phyloP scores from a whole-genome alignment of 2,888 invertebrate genomes.

The Cylindroiulus punctatus region DNA sequence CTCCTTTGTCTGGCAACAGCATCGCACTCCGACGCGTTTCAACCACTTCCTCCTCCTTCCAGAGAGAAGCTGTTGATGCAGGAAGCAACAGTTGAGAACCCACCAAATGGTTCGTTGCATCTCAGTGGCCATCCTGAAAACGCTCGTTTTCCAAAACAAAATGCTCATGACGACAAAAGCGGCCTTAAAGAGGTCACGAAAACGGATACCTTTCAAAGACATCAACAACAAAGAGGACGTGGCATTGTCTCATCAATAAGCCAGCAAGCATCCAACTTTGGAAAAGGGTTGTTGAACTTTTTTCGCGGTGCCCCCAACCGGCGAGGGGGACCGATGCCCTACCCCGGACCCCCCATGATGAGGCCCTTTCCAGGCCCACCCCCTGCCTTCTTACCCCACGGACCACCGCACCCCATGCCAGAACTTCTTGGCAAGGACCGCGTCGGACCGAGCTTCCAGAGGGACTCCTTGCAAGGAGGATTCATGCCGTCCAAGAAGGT shows the following conservation, averaged over 20 bases:
- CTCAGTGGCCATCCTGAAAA: slow-evolving; percentile 25
- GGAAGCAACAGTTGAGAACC: slow-evolving; percentile 32
- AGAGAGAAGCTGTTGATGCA: slow-evolving; percentile 24
- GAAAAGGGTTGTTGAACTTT: slow-evolving; percentile 52
- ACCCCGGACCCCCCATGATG: slow-evolving; percentile 42
- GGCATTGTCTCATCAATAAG: slow-evolving; percentile 52
- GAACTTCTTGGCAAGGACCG: slow-evolving; percentile 21
- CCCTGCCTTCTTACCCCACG: background rate
- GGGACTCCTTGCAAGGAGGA: slow-evolving; percentile 46
- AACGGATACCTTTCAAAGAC: slow-evolving; percentile 44
- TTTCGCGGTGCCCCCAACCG: slow-evolving; percentile 44
- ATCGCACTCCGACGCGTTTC: background rate
- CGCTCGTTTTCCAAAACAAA: background rate
- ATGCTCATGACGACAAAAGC: background rate
- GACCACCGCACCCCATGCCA: background rate
- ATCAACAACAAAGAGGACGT: slow-evolving; percentile 49
- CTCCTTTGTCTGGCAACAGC: slow-evolving; percentile 13
- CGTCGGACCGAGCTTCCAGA: slow-evolving; percentile 21
- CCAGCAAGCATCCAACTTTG: slow-evolving; percentile 53
- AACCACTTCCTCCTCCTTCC: slow-evolving; percentile 29
- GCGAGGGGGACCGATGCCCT: slow-evolving; percentile 6
- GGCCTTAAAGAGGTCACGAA: slow-evolving; percentile 31
- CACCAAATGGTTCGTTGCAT: slow-evolving; percentile 28
- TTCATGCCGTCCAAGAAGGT: slow-evolving; percentile 52
- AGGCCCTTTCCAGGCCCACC: slow-evolving; percentile 31